A percentile compares a stretch with the other conserved stretches of the same genome.
Conservation (phyloP, 1,140 invertebrate genomes). For the Dufourea novaeangliae region DNA sequence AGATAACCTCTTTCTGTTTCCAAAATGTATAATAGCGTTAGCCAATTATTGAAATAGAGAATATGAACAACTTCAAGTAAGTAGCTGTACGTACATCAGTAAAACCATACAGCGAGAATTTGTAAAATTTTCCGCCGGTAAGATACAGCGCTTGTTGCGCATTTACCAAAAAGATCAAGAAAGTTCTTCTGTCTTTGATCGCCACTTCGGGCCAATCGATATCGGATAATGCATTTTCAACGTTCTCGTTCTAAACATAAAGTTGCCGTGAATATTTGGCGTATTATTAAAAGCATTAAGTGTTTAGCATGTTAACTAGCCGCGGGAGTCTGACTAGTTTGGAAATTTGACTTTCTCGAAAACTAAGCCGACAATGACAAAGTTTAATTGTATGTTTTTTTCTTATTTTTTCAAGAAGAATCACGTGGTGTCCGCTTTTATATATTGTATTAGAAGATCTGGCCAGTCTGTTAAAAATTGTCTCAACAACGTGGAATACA, state of each 20-base stretch:
- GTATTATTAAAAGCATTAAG: background rate
- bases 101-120: slow-evolving; percentile 61
- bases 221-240: slow-evolving; percentile 45
- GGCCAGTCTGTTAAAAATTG: no score
- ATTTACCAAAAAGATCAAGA: slow-evolving; percentile 49
- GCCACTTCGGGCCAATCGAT: slow-evolving; percentile 36
- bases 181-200: background rate
- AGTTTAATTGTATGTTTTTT: no score
- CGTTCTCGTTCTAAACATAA: background rate
- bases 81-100: slow-evolving; percentile 55
- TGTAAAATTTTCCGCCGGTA: slow-evolving; percentile 63
- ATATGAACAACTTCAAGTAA: background rate
- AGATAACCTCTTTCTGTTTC: background rate
- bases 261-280: background rate
- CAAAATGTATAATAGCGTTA: no score
- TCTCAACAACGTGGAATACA: no score
- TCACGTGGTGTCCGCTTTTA: no score
- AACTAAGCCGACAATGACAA: no score
- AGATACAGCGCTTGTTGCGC: slow-evolving; percentile 56
- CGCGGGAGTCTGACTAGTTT: no score
- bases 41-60: no score
- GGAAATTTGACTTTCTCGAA: no score
- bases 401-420: no score
- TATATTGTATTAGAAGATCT: no score
- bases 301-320: background rate